A percentile compares a stretch with the other conserved stretches of the same genome.
phyloP scores from a whole-genome alignment of 2,797 vertebrate genomes.

The Amniataba percoides region DNA sequence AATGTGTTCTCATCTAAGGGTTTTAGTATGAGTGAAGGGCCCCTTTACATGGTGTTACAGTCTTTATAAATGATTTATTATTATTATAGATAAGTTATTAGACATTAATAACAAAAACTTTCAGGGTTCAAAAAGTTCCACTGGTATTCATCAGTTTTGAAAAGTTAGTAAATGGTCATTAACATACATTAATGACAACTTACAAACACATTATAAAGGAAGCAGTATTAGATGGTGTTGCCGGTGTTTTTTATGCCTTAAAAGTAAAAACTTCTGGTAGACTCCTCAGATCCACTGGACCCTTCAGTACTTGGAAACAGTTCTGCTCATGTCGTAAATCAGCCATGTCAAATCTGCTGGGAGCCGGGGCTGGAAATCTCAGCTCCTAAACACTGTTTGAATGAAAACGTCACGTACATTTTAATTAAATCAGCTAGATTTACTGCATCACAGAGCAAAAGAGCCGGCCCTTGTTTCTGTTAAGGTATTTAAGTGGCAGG shows the following conservation, averaged over 20 bases:
- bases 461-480: constrained; percentile 47
- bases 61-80: too few species aligned
- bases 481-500: constrained; percentile 54
- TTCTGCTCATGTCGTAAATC: constrained; percentile 47
- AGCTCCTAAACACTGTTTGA: constrained; percentile 25
- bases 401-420: constrained; percentile 65
- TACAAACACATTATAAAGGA: background rate
- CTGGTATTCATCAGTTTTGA: too few species aligned
- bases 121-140: too few species aligned
- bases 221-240: background rate
- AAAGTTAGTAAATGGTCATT: too few species aligned
- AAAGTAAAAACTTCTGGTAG: constrained; percentile 14
- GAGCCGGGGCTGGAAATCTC: constrained; percentile 37
- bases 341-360: constrained; percentile 32
- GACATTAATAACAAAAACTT: too few species aligned
- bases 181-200: background rate
- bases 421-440: constrained; percentile 73
- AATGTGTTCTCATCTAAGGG: too few species aligned
- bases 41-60: too few species aligned
- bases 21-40: too few species aligned
- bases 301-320: background rate
- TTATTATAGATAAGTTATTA: too few species aligned
- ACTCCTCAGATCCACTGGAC: background rate
- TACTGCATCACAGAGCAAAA: constrained; percentile 51
- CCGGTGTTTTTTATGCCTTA: constrained; percentile 6